Evolutionary conservation across 2,888 invertebrate genomes (phyloP).

Genomic region (Drepanosiphum platanoidis): DNA sequence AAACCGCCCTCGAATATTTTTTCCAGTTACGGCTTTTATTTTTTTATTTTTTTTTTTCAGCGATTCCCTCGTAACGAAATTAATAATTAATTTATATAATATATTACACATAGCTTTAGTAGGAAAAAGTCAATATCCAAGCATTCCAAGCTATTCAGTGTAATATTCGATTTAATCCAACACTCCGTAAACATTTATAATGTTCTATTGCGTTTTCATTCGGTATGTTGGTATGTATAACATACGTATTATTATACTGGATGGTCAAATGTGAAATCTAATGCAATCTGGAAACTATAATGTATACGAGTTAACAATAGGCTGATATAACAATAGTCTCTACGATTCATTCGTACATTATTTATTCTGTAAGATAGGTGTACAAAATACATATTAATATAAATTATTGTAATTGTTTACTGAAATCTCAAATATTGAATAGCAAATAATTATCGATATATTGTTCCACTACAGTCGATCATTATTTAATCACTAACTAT

Average conservation of each 20-base stretch:
- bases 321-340: neutral
- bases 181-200: neutral
- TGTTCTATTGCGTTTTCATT: neutral
- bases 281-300: slow-evolving; percentile 16
- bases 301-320: slow-evolving; percentile 1
- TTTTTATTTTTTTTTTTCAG: too few relatives aligned
- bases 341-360: neutral
- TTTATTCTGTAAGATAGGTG: slow-evolving; percentile 10
- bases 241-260: neutral
- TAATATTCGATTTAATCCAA: neutral
- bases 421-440: slow-evolving; percentile 14
- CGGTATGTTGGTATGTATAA: neutral
- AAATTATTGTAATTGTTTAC: slow-evolving; percentile 40
- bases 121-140: neutral
- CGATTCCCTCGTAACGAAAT: too few relatives aligned
- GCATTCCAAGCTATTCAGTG: neutral
- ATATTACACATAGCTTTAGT: neutral
- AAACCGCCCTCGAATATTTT: neutral
- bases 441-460: slow-evolving; percentile 1
- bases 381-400: neutral
- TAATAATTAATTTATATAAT: too few relatives aligned
- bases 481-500: slow-evolving; percentile 2
- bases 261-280: neutral
- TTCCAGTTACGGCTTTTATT: too few relatives aligned
- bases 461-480: neutral